Base-by-base conservation (phyloP, 2,113 vertebrate genomes). In the Microtus oregoni region DNA sequence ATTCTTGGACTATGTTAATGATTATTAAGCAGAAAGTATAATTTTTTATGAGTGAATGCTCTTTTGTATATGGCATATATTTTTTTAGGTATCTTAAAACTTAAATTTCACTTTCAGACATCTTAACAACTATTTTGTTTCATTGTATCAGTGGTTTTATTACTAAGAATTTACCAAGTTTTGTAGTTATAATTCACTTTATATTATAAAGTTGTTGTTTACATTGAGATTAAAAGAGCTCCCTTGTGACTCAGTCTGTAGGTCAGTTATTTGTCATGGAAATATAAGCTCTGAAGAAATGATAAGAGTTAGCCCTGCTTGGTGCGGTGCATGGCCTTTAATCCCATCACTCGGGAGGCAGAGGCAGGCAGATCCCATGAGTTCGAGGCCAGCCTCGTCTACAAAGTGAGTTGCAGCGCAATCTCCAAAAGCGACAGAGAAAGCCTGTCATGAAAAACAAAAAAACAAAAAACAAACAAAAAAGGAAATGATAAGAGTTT, bases 111-210 rank as follows among this genome's bases (percentile, higher is more conserved):
- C 19, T 87, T 41, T 28, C 41, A 70, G 1, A 12, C 20, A 32
- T 79, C 90, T 96, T 79, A 61, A 61, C 75, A 61, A 94, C 50
- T 94, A 22, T 67, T 94, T 65, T 94, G 13, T 94, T 88, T 94
- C 75, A 79, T 78, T 94, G 9, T 86, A 65, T 50, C 24, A 68
- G 76, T 77, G 94, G 41, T 94, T 91, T 97, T 94, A 28, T 26
- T 83, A 91, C 63, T 58, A 79, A 35, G 38, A 79, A 58, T 30
- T 81, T 77, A 52, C 15, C 5, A 24, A 15, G 63, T 58, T 79
- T 88, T 88, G 12, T 89, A 90, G 22, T 67, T 90, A 75, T 2
- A 47, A 78, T 28, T 91, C 76, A 92, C 20, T 88, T 92, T 90
- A 92, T 79, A 82, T 89, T 70, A 19, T 86, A 96, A 81, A 89